Conservation (phyloP, 2,113 vertebrate species). For the Amblyopsis rosae region DNA sequence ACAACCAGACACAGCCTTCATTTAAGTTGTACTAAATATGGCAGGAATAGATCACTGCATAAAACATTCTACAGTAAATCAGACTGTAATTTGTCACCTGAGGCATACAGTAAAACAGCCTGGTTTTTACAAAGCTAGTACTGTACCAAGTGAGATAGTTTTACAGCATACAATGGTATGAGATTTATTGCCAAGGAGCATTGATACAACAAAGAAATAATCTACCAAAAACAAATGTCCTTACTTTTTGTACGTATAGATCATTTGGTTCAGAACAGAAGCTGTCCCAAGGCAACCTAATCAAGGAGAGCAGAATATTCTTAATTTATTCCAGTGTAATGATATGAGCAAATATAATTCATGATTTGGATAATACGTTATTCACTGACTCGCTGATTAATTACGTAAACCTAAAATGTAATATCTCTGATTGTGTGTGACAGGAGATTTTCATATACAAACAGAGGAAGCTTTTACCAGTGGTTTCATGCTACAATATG, state of each 20-base stretch:
- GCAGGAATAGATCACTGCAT: not conserved
- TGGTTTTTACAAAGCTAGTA: too few species aligned
- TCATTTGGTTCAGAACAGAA: conserved; percentile 50
- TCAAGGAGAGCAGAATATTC: conserved; percentile 40
- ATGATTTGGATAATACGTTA: conserved; percentile 64
- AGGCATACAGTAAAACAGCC: too few species aligned
- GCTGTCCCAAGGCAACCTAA: conserved; percentile 38
- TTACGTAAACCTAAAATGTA: conserved; percentile 62
- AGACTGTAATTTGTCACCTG: too few species aligned
- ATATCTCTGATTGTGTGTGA: conserved; percentile 60
- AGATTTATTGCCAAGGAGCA: too few species aligned
- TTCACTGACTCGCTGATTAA: conserved; percentile 61
- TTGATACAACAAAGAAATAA: too few species aligned
- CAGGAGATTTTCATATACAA: conserved; percentile 59
- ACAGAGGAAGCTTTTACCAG: conserved; percentile 37
- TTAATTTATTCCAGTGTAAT: conserved; percentile 47
- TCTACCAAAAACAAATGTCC: too few species aligned
- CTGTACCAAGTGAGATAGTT: too few species aligned
- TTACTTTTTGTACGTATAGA: conserved; percentile 12
- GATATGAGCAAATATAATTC: conserved; percentile 66
- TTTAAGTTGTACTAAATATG: not conserved
- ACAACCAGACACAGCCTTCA: too few species aligned
- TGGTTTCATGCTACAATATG: conserved; percentile 49
- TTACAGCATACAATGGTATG: too few species aligned
- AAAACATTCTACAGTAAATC: too few species aligned